Conservation (phyloP, 2,888 invertebrate species). For the Laothoe populi region DNA sequence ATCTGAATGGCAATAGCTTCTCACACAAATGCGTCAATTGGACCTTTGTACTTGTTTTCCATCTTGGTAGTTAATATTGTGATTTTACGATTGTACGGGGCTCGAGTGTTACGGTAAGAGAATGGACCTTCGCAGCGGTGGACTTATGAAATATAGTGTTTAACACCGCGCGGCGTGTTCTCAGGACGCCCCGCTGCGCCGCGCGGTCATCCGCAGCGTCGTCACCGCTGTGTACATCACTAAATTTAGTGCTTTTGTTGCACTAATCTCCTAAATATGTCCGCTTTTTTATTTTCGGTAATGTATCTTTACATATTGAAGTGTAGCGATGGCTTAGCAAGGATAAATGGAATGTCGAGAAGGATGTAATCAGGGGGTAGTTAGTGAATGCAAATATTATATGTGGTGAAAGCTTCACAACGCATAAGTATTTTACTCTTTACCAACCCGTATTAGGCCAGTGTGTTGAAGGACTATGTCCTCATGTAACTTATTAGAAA, state of each 20-base stretch:
- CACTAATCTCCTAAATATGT: slow-evolving; percentile 10
- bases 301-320: slow-evolving; percentile 18
- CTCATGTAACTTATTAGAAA: too few species aligned
- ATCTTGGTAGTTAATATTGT: slow-evolving; percentile 55
- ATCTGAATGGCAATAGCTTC: background rate
- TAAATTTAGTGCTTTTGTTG: slow-evolving; percentile 26
- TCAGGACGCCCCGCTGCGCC: slow-evolving; percentile 58
- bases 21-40: slow-evolving; percentile 31
- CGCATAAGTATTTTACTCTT: too few species aligned
- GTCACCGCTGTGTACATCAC: slow-evolving; percentile 3
- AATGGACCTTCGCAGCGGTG: slow-evolving; percentile 68
- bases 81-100: slow-evolving; percentile 67
- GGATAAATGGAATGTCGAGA: too few species aligned
- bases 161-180: slow-evolving; percentile 78
- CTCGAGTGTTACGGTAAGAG: slow-evolving; percentile 61
- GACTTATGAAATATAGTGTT: slow-evolving; percentile 78
- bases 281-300: slow-evolving; percentile 1
- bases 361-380: too few species aligned
- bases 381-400: too few species aligned
- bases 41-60: slow-evolving; percentile 39
- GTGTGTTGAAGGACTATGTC: too few species aligned
- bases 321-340: too few species aligned
- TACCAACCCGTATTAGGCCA: too few species aligned
- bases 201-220: slow-evolving; percentile 5
- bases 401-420: too few species aligned